Percentiles rank a stretch among this genome's conserved stretches.
Evolutionary conservation across 1,140 invertebrate species (phyloP).

Genomic region (Hylaeus anthracinus): DNA sequence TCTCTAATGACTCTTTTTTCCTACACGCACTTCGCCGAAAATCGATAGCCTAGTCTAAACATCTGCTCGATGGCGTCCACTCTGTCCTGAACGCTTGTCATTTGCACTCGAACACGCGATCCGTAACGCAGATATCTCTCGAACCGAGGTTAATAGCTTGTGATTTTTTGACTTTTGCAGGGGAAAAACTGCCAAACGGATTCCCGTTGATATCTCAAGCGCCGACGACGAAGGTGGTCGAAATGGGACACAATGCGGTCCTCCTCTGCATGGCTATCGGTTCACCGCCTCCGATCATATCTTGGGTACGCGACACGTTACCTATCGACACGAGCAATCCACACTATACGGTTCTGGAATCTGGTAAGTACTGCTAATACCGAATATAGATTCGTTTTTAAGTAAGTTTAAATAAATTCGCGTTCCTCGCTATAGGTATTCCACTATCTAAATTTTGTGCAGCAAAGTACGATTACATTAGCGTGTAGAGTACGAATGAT

Average conservation of each 20-base stretch:
- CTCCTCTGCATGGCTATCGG: conserved; percentile 94
- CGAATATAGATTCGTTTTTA: too few relatives aligned
- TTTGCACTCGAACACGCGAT: too few relatives aligned
- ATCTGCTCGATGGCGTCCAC: too few relatives aligned
- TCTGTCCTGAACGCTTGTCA: too few relatives aligned
- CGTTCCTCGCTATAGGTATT: too few relatives aligned
- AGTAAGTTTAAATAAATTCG: too few relatives aligned
- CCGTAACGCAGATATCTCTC: not conserved
- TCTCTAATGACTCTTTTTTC: too few relatives aligned
- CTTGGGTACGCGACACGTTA: conserved; percentile 95
- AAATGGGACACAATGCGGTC: conserved; percentile 95
- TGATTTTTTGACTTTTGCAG: conserved; percentile 82
- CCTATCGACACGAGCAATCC: conserved; percentile 90
- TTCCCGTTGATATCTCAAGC: conserved; percentile 94
- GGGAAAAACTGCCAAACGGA: conserved; percentile 91
- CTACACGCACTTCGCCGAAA: too few relatives aligned
- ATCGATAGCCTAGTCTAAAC: too few relatives aligned
- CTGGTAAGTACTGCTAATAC: conserved; percentile 83
- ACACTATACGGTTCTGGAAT: conserved; percentile 90
- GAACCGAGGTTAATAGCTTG: not conserved
- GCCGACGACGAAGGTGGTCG: conserved; percentile 94
- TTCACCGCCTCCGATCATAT: conserved; percentile 91
- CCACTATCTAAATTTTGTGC: too few relatives aligned
- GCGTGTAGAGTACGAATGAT: too few relatives aligned
- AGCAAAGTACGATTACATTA: too few relatives aligned